Conservation (phyloP, 2,888 invertebrate species). For the Limnephilus lunatus region DNA sequence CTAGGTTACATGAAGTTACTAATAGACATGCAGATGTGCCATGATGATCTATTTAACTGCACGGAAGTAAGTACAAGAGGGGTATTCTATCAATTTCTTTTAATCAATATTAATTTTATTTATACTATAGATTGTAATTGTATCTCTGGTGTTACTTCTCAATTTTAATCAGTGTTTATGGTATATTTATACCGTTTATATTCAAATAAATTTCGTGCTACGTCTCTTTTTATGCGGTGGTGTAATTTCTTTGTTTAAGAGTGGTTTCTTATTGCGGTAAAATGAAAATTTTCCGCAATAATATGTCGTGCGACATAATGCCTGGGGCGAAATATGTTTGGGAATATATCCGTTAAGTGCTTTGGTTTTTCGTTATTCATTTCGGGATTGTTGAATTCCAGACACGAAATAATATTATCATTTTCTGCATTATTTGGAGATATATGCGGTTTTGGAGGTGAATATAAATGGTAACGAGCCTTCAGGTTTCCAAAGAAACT, state of each 20-base stretch:
- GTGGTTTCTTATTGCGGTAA: background rate
- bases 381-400: conserved; percentile 31
- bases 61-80: too few relatives aligned
- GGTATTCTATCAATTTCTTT: too few relatives aligned
- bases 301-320: conserved; percentile 44
- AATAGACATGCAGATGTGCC: too few relatives aligned
- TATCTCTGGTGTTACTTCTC: too few relatives aligned
- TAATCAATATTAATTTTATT: too few relatives aligned
- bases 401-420: background rate
- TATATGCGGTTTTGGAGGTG: background rate
- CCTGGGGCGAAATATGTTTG: conserved; percentile 32
- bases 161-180: too few relatives aligned
- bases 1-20: too few relatives aligned
- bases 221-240: background rate
- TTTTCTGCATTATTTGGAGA: conserved; percentile 18
- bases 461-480: background rate
- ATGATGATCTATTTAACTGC: too few relatives aligned
- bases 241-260: background rate
- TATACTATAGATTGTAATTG: too few relatives aligned
- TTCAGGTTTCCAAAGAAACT: background rate
- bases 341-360: conserved; percentile 22
- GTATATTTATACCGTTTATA: too few relatives aligned
- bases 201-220: too few relatives aligned
- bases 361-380: conserved; percentile 31
- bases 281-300: conserved; percentile 46